phyloP scores from a whole-genome alignment of 2,113 vertebrate species.

The Crotalus viridis region DNA sequence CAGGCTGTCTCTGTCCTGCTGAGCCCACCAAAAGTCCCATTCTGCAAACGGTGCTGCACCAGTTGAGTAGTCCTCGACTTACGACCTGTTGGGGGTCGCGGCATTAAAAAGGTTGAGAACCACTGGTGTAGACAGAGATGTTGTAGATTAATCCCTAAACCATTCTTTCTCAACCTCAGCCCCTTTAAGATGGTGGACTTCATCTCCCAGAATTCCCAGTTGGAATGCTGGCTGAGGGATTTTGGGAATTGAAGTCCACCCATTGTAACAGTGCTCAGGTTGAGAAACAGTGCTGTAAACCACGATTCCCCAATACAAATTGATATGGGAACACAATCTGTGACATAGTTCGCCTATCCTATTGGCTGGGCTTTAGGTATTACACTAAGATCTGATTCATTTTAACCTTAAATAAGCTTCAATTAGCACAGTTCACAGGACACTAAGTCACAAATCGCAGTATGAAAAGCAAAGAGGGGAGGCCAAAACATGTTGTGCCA shows the following conservation, averaged over 20 bases:
- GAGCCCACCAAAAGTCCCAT: too few relatives aligned
- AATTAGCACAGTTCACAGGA: neutral
- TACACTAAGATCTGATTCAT: neutral
- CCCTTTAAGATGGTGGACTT: neutral
- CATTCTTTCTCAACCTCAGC: neutral
- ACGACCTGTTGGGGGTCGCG: too few relatives aligned
- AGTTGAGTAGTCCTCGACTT: too few relatives aligned
- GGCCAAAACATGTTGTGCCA: neutral
- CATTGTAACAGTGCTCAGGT: neutral
- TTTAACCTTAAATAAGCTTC: neutral
- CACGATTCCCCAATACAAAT: neutral
- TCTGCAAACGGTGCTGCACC: too few relatives aligned
- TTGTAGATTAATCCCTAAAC: neutral
- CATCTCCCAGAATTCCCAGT: neutral
- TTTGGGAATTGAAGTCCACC: neutral
- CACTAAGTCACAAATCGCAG: neutral
- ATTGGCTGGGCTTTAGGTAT: neutral
- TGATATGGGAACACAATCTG: neutral
- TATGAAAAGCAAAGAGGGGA: neutral
- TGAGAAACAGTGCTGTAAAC: neutral
- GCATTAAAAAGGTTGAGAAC: too few relatives aligned
- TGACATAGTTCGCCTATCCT: neutral
- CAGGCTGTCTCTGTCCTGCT: too few relatives aligned
- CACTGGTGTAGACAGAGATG: neutral
- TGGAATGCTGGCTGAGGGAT: neutral